These are phyloP conservation scores for Acromyrmex charruanus DNA, from an alignment of 1,140 invertebrate species.

Conservation along the genomic window DNA sequence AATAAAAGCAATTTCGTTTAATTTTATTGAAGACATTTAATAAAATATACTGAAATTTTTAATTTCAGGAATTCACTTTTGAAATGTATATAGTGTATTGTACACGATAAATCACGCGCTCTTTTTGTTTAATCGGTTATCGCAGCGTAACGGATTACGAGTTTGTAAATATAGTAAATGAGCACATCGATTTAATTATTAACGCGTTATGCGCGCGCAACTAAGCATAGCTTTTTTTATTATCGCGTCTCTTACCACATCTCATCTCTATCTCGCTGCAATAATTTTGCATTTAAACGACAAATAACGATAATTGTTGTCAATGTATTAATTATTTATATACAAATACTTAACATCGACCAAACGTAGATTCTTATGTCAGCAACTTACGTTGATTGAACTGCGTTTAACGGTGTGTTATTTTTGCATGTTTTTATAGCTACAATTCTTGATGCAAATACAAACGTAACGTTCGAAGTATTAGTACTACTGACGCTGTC, in stretches of 20 bases:
- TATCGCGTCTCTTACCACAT: constrained; percentile 17
- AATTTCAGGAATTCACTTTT: background rate
- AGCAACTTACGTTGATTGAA: background rate
- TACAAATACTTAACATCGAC: background rate
- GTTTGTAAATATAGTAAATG: constrained; percentile 64
- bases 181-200: constrained; percentile 63
- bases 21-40: constrained; percentile 27
- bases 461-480: constrained; percentile 12
- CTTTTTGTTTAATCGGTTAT: constrained; percentile 54
- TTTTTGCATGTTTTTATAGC: background rate
- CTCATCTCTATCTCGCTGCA: constrained; percentile 14
- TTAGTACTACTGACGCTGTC: constrained; percentile 26
- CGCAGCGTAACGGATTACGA: constrained; percentile 56
- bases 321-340: background rate
- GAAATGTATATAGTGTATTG: background rate
- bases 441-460: background rate
- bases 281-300: constrained; percentile 24
- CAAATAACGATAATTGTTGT: background rate
- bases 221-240: constrained; percentile 37
- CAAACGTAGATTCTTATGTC: background rate
- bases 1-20: constrained; percentile 6
- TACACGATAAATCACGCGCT: constrained; percentile 29
- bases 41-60: constrained; percentile 6
- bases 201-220: constrained; percentile 57
- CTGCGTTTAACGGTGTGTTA: background rate